phyloP scores from a whole-genome alignment of 2,888 invertebrate species.

The Acanthosepion lycidas region DNA sequence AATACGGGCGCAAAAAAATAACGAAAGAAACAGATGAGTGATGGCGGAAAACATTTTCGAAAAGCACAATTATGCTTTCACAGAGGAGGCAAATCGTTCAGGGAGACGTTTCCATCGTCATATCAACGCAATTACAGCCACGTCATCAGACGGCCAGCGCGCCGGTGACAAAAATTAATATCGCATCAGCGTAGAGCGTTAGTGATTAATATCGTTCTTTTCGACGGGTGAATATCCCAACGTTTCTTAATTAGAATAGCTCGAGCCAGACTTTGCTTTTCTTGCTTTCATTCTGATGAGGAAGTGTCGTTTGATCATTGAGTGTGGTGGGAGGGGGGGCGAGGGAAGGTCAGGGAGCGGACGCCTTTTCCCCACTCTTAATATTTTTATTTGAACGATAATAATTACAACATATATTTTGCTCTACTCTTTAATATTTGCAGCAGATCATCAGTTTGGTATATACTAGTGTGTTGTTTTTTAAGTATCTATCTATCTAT shows the following conservation, averaged over 20 bases:
- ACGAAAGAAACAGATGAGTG: not conserved
- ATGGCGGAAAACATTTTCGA: not conserved
- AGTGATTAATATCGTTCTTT: not conserved
- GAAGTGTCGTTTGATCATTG: not conserved
- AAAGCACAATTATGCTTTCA: not conserved
- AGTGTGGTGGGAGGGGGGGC: not conserved
- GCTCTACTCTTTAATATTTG: not conserved
- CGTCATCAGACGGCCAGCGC: not conserved
- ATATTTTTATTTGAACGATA: not conserved
- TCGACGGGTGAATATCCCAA: not conserved
- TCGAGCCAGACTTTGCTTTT: not conserved
- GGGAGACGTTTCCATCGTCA: not conserved
- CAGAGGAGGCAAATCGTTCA: not conserved
- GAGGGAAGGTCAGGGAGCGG: not conserved
- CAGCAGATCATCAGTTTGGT: not conserved
- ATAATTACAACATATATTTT: not conserved
- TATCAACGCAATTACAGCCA: not conserved
- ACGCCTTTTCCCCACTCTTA: not conserved
- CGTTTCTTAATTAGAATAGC: slow-evolving; percentile 13
- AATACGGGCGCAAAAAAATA: not conserved
- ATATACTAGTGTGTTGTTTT: not conserved
- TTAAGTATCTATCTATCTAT: not conserved
- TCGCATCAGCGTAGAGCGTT: not conserved
- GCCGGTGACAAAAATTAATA: not conserved
- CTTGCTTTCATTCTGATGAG: not conserved